phyloP scores from a whole-genome alignment of 2,888 invertebrate genomes.

The Diarsia rubi region DNA sequence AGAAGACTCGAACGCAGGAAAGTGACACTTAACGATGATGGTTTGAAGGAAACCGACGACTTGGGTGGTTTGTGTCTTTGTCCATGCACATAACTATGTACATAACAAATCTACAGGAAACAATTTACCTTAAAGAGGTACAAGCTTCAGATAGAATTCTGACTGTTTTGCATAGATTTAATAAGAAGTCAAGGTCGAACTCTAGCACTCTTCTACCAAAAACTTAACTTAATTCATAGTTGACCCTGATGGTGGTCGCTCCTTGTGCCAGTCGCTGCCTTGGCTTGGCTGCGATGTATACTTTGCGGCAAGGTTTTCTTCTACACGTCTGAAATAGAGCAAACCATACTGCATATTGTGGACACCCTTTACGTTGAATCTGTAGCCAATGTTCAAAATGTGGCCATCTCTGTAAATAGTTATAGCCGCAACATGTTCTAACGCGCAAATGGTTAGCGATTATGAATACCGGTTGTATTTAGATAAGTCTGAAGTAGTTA shows the following conservation, averaged over 20 bases:
- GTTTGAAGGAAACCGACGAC: neutral
- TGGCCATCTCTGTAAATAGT: neutral
- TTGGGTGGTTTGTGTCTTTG: neutral
- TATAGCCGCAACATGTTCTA: neutral
- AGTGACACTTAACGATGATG: neutral
- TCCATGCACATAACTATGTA: neutral
- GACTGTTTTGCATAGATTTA: neutral
- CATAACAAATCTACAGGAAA: neutral
- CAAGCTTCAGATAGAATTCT: neutral
- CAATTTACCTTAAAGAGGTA: neutral
- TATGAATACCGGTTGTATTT: neutral
- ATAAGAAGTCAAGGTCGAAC: neutral
- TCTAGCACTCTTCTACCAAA: neutral
- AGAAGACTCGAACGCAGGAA: neutral
- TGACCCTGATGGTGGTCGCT: neutral
- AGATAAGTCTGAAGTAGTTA: neutral
- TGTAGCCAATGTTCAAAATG: neutral
- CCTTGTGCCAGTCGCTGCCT: no score
- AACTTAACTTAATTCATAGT: neutral
- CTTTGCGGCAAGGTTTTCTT: neutral
- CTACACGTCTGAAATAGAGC: neutral
- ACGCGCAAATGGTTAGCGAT: neutral
- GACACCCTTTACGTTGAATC: neutral
- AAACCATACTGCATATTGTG: neutral
- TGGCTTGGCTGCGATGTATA: neutral